phyloP scores from a whole-genome alignment of 2,888 invertebrate species.

The Orthonevra nobilis region DNA sequence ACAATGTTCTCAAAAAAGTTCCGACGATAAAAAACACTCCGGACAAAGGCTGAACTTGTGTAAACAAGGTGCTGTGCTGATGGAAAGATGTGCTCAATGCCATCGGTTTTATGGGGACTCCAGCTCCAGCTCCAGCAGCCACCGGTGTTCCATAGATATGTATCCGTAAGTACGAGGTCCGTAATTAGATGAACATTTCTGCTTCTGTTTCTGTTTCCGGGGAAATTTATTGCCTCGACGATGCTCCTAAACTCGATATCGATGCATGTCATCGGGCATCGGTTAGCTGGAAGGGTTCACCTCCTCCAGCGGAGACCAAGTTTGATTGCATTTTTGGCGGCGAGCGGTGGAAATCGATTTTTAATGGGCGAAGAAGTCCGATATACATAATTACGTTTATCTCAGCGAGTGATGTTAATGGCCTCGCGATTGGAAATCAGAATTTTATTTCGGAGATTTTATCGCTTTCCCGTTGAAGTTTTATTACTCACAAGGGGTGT shows the following conservation, averaged over 20 bases:
- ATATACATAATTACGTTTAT: conserved; percentile 63
- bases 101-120: conserved; percentile 50
- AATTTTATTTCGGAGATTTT: conserved; percentile 58
- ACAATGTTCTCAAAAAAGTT: conserved; percentile 25
- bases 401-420: conserved; percentile 58
- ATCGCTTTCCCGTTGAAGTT: conserved; percentile 25
- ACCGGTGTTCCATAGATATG: not conserved
- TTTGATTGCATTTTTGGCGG: conserved; percentile 64
- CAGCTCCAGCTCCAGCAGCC: not conserved
- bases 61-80: conserved; percentile 45
- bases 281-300: conserved; percentile 31
- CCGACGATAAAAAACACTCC: conserved; percentile 1
- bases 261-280: conserved; percentile 52
- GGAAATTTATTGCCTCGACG: conserved; percentile 60
- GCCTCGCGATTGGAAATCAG: conserved; percentile 59
- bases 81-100: conserved; percentile 30
- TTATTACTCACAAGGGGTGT: conserved; percentile 17
- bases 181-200: conserved; percentile 59
- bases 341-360: conserved; percentile 62
- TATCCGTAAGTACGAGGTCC: conserved; percentile 17
- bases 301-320: not conserved
- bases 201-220: conserved; percentile 63
- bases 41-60: conserved; percentile 50
- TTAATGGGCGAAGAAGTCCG: conserved; percentile 63
- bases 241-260: conserved; percentile 23